Base-by-base conservation (phyloP, 2,797 vertebrate species). In the Synanceia verrucosa region DNA sequence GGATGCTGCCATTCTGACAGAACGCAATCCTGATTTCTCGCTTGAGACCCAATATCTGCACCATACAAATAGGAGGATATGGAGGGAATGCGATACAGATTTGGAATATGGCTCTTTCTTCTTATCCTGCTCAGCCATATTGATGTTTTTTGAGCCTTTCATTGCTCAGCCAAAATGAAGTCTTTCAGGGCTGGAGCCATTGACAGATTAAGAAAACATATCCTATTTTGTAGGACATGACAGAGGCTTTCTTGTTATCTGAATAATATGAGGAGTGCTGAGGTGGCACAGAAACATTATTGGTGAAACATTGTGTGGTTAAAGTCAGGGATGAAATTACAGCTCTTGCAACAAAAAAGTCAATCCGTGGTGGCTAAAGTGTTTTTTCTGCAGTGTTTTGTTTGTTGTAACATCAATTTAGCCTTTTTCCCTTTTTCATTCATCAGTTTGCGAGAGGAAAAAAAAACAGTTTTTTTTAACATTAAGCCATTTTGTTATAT, bases 61-160 rank as follows among this genome's bases (percentile, higher is more conserved):
- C 91, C 90, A 92, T 91, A 93, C 88, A 93, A 92, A 93, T 91
- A 76, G 88, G 69, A 84, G 92, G 88, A 80, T 89, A 84, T 81
- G 89, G 71, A 74, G 78, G 37, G 75, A 81, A 83, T 83, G 82
- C 26, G 83, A 91, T 88, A 87, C 86, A 77, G 85, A 64, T 65
- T 81, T 60, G 80, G 85, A 90, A 91, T 93, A 90, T 85, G 84
- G 84, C 82, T 90, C 87, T 90, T 91, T 91, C 90, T 86, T 91
- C 91, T 93, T 91, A 93, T 92, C 91, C 91, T 73, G 79, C 88
- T 92, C 87, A 87, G 89, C 86, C 91, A 91, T 91, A 93, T 90
- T 92, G 90, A 91, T 92, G 90, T 87, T 88, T 91, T 72, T 84
- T 90, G 79, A 93, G 91, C 89, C 89, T 89, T 91, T 89, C 88